Evolutionary conservation across 2,113 vertebrate species (phyloP).

Genomic region (Myodes glareolus): DNA sequence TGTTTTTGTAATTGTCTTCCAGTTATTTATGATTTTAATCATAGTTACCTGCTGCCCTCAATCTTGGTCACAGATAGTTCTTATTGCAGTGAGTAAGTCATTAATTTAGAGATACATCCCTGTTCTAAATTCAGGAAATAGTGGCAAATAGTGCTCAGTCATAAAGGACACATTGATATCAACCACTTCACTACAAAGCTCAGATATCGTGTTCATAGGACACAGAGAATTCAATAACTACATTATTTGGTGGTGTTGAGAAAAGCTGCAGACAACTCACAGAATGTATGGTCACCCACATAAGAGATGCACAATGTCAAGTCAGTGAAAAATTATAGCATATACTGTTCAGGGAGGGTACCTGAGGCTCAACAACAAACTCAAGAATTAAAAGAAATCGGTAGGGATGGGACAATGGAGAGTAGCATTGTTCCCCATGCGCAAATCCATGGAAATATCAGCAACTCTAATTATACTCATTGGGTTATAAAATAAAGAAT

Average conservation of each 20-base stretch:
- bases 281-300: background rate
- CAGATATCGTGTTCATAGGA: background rate
- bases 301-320: background rate
- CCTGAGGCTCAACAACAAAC: background rate
- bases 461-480: background rate
- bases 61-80: background rate
- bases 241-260: background rate
- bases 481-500: background rate
- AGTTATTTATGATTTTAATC: background rate
- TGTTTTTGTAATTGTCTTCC: no score
- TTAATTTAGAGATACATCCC: background rate
- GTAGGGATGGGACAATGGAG: rapidly evolving
- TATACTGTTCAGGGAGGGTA: background rate
- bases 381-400: background rate
- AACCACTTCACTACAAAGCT: background rate
- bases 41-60: background rate
- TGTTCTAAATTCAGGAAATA: background rate
- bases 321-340: background rate
- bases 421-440: background rate
- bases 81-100: background rate
- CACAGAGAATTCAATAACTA: background rate
- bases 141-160: background rate
- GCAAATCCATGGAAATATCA: no score
- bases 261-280: background rate
- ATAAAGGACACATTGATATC: background rate